Percentiles rank a stretch among this genome's conserved stretches.
phyloP scores from a whole-genome alignment of 2,797 vertebrate species.

The Leucoraja ocellata region DNA sequence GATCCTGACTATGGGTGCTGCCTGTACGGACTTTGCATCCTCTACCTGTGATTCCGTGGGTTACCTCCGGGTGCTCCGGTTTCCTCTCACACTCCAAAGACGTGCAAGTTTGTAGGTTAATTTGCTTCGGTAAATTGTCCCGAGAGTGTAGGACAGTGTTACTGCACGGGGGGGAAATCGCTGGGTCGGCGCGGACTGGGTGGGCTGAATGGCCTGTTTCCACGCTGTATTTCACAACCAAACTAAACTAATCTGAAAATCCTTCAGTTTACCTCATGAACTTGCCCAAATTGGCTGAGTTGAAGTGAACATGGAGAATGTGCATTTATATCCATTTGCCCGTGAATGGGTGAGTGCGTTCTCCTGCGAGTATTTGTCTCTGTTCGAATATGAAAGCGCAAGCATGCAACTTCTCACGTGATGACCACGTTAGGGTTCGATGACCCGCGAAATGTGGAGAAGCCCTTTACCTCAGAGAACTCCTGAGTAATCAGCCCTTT shows the following conservation, averaged over 20 bases:
- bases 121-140: too few relatives aligned
- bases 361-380: neutral
- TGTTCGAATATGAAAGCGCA: constrained; percentile 19
- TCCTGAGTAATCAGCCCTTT: constrained; percentile 27
- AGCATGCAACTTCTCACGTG: constrained; percentile 21
- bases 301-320: constrained; percentile 22
- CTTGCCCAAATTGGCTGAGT: neutral
- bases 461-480: constrained; percentile 30
- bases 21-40: too few relatives aligned
- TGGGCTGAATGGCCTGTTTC: too few relatives aligned
- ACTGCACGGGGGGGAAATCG: too few relatives aligned
- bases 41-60: too few relatives aligned
- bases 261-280: neutral
- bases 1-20: too few relatives aligned
- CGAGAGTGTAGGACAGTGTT: too few relatives aligned
- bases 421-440: constrained; percentile 24
- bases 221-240: too few relatives aligned
- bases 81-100: too few relatives aligned
- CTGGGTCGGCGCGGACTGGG: too few relatives aligned
- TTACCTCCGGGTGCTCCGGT: too few relatives aligned
- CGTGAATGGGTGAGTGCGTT: neutral
- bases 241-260: neutral
- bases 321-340: constrained; percentile 10
- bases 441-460: constrained; percentile 24
- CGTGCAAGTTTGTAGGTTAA: too few relatives aligned